A percentile compares a stretch with the other conserved stretches of the same genome.
phyloP scores from a whole-genome alignment of 2,113 vertebrate species.

The Eurystomus gularis region DNA sequence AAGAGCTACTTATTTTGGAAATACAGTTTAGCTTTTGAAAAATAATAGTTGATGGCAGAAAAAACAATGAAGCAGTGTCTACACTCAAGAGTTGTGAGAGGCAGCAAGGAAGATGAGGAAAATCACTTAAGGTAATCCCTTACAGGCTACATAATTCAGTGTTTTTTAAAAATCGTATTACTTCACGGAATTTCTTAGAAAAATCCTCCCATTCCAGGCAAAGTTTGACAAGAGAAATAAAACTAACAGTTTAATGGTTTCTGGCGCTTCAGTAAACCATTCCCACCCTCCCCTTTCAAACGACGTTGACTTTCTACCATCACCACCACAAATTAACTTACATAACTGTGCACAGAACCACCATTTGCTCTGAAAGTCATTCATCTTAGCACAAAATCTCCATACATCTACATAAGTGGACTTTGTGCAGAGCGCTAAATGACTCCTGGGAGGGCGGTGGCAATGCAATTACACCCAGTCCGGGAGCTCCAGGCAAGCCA shows the following conservation, averaged over 20 bases:
- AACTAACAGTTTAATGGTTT: not conserved
- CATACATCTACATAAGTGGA: conserved; percentile 34
- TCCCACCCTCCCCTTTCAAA: not conserved
- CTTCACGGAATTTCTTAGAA: not conserved
- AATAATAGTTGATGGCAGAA: not conserved
- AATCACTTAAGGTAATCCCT: not conserved
- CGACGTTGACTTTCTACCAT: not conserved
- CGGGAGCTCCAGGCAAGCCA: conserved; percentile 11
- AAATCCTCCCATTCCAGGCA: not conserved
- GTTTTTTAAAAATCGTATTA: not conserved
- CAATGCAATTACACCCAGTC: not conserved
- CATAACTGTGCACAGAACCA: not conserved
- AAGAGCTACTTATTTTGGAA: not conserved
- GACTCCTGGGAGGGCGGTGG: not conserved
- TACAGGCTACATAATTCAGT: not conserved
- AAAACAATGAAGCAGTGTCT: not conserved
- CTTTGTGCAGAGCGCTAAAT: not conserved
- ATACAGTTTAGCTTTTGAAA: not conserved
- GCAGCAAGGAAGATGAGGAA: not conserved
- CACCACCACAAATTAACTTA: not conserved
- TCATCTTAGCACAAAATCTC: conserved; percentile 2
- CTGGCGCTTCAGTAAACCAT: not conserved
- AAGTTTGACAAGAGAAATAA: not conserved
- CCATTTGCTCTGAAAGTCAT: not conserved
- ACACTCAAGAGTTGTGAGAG: not conserved